phyloP scores from a whole-genome alignment of 2,113 vertebrate genomes.

The Clarias magur region DNA sequence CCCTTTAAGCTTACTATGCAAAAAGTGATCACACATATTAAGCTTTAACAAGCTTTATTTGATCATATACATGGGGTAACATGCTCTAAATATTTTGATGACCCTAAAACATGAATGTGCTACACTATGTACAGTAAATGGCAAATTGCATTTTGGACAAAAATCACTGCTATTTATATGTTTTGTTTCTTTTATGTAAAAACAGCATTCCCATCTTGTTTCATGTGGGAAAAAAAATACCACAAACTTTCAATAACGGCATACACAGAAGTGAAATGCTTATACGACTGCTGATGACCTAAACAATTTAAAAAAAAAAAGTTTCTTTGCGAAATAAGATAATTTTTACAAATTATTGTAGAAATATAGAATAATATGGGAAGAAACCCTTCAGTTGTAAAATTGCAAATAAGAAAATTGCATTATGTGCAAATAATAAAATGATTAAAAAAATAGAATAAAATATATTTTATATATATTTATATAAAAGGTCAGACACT shows the following conservation, averaged over 20 bases:
- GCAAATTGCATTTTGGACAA: background rate
- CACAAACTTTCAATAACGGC: background rate
- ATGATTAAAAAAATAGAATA: no score
- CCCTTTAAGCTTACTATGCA: background rate
- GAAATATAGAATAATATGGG: no score
- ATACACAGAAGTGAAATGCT: no score
- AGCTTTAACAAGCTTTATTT: constrained; percentile 14
- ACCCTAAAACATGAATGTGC: background rate
- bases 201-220: background rate
- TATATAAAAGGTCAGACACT: background rate
- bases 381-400: no score
- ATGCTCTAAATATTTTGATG: background rate
- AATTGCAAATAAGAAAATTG: no score
- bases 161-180: background rate
- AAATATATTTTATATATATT: no score
- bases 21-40: background rate
- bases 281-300: no score
- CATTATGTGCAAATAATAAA: no score
- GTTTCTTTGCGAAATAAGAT: no score
- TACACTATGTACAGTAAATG: background rate
- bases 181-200: background rate
- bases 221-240: background rate
- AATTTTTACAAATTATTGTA: no score
- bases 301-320: no score
- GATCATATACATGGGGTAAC: background rate